phyloP scores from a whole-genome alignment of 2,888 invertebrate genomes.

The Hyppa rectilinea region DNA sequence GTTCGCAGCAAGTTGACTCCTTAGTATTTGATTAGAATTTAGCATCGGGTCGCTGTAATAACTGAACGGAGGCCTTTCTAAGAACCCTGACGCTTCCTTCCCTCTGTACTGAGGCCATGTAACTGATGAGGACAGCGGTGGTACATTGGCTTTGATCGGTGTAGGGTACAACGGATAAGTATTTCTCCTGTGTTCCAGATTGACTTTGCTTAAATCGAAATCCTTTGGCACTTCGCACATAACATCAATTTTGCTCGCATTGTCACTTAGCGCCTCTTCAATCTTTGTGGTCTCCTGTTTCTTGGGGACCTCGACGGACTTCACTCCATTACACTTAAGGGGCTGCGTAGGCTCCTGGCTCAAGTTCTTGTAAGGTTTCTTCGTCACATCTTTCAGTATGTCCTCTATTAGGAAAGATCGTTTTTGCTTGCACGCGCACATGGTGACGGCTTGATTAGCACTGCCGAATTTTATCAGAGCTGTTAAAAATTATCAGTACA shows the following conservation, averaged over 20 bases:
- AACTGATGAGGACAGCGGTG: conserved; percentile 53
- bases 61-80: conserved; percentile 75
- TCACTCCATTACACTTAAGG: conserved; percentile 69
- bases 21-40: conserved; percentile 79
- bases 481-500: conserved; percentile 78
- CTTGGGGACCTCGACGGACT: conserved; percentile 40
- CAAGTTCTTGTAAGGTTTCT: conserved; percentile 77
- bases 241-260: conserved; percentile 70
- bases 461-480: conserved; percentile 85
- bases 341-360: conserved; percentile 78
- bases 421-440: conserved; percentile 88
- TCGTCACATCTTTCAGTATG: conserved; percentile 80
- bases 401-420: conserved; percentile 87
- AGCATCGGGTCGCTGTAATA: conserved; percentile 83
- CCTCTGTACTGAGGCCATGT: conserved; percentile 77
- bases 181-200: conserved; percentile 75
- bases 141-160: conserved; percentile 78
- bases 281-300: conserved; percentile 26
- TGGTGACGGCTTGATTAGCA: conserved; percentile 77
- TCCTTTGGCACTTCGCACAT: conserved; percentile 76
- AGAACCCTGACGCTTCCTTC: conserved; percentile 72
- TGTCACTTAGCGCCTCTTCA: conserved; percentile 56
- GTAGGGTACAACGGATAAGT: conserved; percentile 84
- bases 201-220: conserved; percentile 68
- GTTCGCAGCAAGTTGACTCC: conserved; percentile 81